Conservation (phyloP, 2,113 vertebrate species). For the Trogon surrucura region DNA sequence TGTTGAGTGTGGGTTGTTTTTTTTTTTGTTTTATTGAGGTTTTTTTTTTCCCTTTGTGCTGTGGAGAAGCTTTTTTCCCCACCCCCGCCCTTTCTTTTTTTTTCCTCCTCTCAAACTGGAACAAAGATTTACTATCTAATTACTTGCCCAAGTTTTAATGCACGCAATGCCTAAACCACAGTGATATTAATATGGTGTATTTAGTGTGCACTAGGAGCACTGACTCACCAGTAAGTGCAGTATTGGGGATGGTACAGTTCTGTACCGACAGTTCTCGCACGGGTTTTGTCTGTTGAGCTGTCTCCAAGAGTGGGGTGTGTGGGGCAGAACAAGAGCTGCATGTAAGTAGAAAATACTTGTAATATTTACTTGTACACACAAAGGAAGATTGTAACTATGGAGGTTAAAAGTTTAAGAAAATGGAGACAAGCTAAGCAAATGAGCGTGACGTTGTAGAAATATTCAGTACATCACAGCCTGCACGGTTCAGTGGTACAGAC, state of each 20-base stretch:
- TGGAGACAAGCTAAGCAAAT: background rate
- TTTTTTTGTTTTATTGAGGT: too few species aligned
- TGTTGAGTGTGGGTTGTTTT: background rate
- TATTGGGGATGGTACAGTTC: background rate
- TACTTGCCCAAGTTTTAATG: background rate
- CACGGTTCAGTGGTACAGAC: background rate
- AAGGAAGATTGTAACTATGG: background rate
- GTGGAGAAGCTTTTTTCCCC: background rate
- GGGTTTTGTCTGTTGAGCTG: background rate
- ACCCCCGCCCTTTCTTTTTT: too few species aligned
- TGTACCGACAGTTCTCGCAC: background rate
- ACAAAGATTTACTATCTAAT: background rate
- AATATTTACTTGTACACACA: background rate
- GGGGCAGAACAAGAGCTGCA: background rate
- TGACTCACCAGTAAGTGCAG: background rate
- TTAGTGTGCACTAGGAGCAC: background rate
- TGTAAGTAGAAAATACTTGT: background rate
- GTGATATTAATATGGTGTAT: background rate
- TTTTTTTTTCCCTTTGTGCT: background rate
- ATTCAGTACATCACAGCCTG: background rate
- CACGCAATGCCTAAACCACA: background rate
- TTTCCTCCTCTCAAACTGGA: background rate
- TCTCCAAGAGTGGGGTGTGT: background rate
- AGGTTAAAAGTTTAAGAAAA: background rate
- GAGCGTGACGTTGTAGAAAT: background rate